phyloP scores from a whole-genome alignment of 2,888 invertebrate species.

The Tethea ocularis region DNA sequence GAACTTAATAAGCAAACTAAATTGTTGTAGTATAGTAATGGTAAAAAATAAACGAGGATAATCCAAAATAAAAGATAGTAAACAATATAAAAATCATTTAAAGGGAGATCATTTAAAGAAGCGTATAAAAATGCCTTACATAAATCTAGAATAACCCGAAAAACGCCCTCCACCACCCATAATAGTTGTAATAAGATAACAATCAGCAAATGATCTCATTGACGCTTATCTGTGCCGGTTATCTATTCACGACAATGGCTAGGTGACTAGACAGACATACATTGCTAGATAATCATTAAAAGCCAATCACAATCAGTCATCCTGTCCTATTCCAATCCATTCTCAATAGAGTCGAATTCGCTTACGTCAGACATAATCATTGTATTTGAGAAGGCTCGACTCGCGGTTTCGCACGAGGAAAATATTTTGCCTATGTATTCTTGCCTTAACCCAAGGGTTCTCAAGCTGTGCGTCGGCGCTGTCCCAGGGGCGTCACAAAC shows the following conservation, averaged over 20 bases:
- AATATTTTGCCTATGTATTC: background rate
- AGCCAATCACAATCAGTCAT: slow-evolving; percentile 57
- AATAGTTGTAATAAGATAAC: slow-evolving; percentile 17
- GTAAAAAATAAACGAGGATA: too few relatives aligned
- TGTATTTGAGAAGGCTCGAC: slow-evolving; percentile 5
- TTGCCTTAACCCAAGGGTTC: too few relatives aligned
- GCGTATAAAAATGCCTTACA: too few relatives aligned
- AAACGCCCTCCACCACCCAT: slow-evolving; percentile 12
- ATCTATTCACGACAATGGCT: slow-evolving; percentile 50
- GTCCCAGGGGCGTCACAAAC: too few relatives aligned
- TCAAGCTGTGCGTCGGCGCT: too few relatives aligned
- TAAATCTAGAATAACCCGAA: background rate
- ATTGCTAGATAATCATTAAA: slow-evolving; percentile 44
- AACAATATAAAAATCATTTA: too few relatives aligned
- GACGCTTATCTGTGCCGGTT: slow-evolving; percentile 40
- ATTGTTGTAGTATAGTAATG: too few relatives aligned
- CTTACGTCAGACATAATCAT: slow-evolving; percentile 30
- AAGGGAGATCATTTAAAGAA: too few relatives aligned
- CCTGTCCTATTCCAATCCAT: slow-evolving; percentile 24
- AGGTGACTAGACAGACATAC: slow-evolving; percentile 36
- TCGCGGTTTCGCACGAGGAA: background rate
- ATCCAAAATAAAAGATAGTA: too few relatives aligned
- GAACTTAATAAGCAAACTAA: too few relatives aligned
- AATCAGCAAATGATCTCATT: slow-evolving; percentile 51
- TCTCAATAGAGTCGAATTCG: slow-evolving; percentile 23